Evolutionary conservation across 1,140 invertebrate species (phyloP).

Genomic region (Drosophila setifemur): DNA sequence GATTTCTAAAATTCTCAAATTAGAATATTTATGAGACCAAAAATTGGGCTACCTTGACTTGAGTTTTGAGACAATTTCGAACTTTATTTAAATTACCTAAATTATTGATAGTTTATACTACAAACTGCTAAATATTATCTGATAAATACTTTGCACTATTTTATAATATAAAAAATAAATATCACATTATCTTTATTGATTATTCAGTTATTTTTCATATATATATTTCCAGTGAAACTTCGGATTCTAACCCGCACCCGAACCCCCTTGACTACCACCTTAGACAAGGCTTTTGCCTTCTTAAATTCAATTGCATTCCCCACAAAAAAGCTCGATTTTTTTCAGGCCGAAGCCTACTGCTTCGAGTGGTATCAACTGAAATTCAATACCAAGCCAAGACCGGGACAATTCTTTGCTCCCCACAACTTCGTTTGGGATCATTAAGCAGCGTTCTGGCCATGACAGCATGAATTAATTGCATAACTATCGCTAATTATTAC

Average conservation of each 20-base stretch:
- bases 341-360: constrained; percentile 34
- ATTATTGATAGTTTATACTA: too few relatives aligned
- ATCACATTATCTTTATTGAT: too few relatives aligned
- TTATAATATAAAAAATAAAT: too few relatives aligned
- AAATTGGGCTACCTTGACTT: too few relatives aligned
- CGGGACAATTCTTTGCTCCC: constrained; percentile 20
- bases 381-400: constrained; percentile 5
- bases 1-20: too few relatives aligned
- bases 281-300: not conserved
- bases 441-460: not conserved
- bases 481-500: constrained; percentile 40
- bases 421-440: constrained; percentile 13
- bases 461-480: constrained; percentile 41
- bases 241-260: constrained; percentile 49
- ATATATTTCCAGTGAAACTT: constrained; percentile 5
- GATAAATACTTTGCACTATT: too few relatives aligned
- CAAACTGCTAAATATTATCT: too few relatives aligned
- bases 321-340: not conserved
- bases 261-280: not conserved
- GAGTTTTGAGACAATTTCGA: too few relatives aligned
- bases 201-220: too few relatives aligned
- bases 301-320: constrained; percentile 14
- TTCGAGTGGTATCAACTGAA: constrained; percentile 59
- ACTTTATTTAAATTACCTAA: too few relatives aligned
- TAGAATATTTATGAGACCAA: too few relatives aligned